These are phyloP conservation scores for Capitella teleta DNA, from an alignment of 1,140 invertebrate species.

Conservation along the genomic window DNA sequence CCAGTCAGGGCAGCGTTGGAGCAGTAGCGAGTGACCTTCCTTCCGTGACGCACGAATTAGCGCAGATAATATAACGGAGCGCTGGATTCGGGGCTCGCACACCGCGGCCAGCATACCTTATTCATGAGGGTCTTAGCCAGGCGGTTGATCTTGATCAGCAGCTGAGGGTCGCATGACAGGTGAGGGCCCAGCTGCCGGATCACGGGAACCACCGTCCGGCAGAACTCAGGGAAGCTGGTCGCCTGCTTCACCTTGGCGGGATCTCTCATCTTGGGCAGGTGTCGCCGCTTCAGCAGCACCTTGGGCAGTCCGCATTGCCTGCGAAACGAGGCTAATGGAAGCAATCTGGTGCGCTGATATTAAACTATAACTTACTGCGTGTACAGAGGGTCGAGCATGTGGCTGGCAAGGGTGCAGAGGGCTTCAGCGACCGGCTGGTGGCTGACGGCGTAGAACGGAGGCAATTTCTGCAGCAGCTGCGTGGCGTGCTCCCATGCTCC, in stretches of 20 bases:
- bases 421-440: slow-evolving; percentile 67
- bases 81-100: too few relatives aligned
- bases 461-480: slow-evolving; percentile 65
- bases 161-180: slow-evolving; percentile 70
- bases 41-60: too few relatives aligned
- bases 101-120: too few relatives aligned
- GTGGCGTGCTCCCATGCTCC: slow-evolving; percentile 81
- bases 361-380: slow-evolving; percentile 55
- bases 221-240: slow-evolving; percentile 58
- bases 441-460: slow-evolving; percentile 66
- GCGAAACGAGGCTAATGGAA: too few relatives aligned
- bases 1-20: too few relatives aligned
- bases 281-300: slow-evolving; percentile 23
- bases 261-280: slow-evolving; percentile 40
- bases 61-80: too few relatives aligned
- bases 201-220: slow-evolving; percentile 73
- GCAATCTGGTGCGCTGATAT: too few relatives aligned
- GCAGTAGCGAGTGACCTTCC: too few relatives aligned
- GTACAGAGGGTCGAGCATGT: slow-evolving; percentile 79
- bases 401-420: slow-evolving; percentile 69
- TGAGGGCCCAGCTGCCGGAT: slow-evolving; percentile 75
- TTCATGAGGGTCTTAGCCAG: slow-evolving; percentile 57
- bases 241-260: slow-evolving; percentile 40
- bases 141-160: slow-evolving; percentile 50
- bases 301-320: slow-evolving; percentile 61